These are phyloP conservation scores for Alexandromys fortis DNA, from an alignment of 2,113 vertebrate genomes.

Conservation along the genomic window DNA sequence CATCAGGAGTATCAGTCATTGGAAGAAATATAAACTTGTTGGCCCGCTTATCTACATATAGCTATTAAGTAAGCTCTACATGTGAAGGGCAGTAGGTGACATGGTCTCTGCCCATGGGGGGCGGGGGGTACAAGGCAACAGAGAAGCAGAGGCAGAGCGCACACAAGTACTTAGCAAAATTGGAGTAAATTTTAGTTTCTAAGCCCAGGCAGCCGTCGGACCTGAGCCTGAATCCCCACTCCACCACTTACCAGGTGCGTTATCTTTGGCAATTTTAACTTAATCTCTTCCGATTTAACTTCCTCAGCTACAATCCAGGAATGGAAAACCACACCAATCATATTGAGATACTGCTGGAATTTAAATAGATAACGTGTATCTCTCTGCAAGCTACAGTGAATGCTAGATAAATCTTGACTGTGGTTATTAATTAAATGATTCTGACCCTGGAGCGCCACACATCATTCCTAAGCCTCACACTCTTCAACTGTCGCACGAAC, in stretches of 20 bases:
- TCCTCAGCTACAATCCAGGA: slow-evolving; percentile 1
- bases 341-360: neutral
- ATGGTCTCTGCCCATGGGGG: neutral
- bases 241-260: neutral
- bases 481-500: neutral
- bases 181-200: neutral
- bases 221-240: neutral
- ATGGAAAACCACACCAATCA: neutral
- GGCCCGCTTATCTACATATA: neutral
- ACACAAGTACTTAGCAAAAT: neutral
- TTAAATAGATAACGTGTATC: slow-evolving; percentile 20
- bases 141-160: neutral
- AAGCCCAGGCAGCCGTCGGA: neutral
- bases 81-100: neutral
- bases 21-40: neutral
- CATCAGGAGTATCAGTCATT: neutral
- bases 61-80: slow-evolving; percentile 9
- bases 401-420: neutral
- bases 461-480: neutral
- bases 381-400: neutral
- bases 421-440: neutral
- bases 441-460: neutral
- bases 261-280: slow-evolving; percentile 27
- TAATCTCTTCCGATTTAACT: slow-evolving; percentile 22
- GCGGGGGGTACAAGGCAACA: neutral